Percentiles rank a stretch among this genome's conserved stretches.
Conservation (phyloP, 2,888 invertebrate genomes). For the Venusia cambrica region DNA sequence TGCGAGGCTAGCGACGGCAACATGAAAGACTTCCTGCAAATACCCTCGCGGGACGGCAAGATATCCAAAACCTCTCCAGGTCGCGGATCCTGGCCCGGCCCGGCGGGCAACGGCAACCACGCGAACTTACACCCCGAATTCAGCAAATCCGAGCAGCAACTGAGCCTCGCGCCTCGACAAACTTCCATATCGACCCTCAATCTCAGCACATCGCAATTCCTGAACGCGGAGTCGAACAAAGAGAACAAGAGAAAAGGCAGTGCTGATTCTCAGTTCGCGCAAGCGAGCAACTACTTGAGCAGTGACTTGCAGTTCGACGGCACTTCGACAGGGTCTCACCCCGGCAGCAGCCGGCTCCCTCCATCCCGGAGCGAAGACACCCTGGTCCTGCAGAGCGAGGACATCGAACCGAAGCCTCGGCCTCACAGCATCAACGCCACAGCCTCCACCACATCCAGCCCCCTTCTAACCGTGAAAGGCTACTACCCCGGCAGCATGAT, state of each 20-base stretch:
- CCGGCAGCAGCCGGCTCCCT: slow-evolving; percentile 79
- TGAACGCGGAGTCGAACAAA: slow-evolving; percentile 68
- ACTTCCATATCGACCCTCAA: slow-evolving; percentile 75
- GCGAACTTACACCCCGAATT: slow-evolving; percentile 84
- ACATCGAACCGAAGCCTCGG: slow-evolving; percentile 70
- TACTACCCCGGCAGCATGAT: slow-evolving; percentile 83
- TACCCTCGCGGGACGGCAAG: slow-evolving; percentile 87
- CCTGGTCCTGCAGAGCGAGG: slow-evolving; percentile 74
- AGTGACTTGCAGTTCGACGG: slow-evolving; percentile 71
- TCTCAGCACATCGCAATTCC: slow-evolving; percentile 76
- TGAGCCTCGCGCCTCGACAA: slow-evolving; percentile 78
- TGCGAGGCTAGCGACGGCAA: slow-evolving; percentile 62
- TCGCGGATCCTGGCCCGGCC: slow-evolving; percentile 93
- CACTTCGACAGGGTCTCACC: slow-evolving; percentile 63
- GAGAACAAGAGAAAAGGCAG: slow-evolving; percentile 80
- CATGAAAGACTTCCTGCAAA: slow-evolving; percentile 80
- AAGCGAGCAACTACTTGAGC: slow-evolving; percentile 72
- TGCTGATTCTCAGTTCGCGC: slow-evolving; percentile 80
- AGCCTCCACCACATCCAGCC: slow-evolving; percentile 86
- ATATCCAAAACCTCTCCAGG: slow-evolving; percentile 88
- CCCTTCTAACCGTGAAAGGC: slow-evolving; percentile 83
- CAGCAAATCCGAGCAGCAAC: slow-evolving; percentile 91
- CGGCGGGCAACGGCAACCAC: slow-evolving; percentile 81
- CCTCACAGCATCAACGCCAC: slow-evolving; percentile 82
- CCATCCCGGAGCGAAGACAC: slow-evolving; percentile 92